Evolutionary conservation across 2,888 invertebrate genomes (phyloP), one percentile per base, ranked within the genome.

Genomic region (Melikaiella ostensackeni): DNA sequence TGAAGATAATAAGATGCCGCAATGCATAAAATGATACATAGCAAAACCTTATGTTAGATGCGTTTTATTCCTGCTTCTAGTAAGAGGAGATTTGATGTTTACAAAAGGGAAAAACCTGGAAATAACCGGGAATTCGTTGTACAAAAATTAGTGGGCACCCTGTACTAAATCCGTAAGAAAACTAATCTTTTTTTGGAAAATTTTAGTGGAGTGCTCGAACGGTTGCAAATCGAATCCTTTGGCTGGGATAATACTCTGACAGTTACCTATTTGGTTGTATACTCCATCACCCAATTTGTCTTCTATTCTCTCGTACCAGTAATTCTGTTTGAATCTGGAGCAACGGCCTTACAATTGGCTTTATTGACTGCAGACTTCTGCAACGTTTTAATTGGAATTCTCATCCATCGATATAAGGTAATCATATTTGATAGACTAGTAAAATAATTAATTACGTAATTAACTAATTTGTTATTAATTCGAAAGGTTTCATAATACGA

Each of bases 291-390:
- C 79, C 96, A 97, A 92, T 96, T 96, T 78, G 91, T 95, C 84
- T 95, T 96, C 88, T 96, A 96, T 91, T 94, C 95, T 70, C 92
- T 96, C 78, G 95, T 96, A 85, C 95, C 96, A 61, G 93, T 95
- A 21, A 95, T 97, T 92, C 92, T 97, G 81, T 93, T 94, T 86
- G 94, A 95, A 86, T 96, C 96, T 16, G 96, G 96, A 16, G 96
- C 97, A n/a, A 95, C 97, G 66, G 94, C 96, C 84, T 93, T 97
- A 89, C 97, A 97, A 91, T 92, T 97, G 83, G 96, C 96, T 13
- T 94, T 97, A 79, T 92, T 97, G 77, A 96, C 97, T 0, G 94
- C 97, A 2, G 97, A 97, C 92, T 97, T 97, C 91, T 97, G 97
- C 91, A 95, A 97, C 5, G 93, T 97, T 27, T 93, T 97, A 73